These are phyloP conservation scores for Drosophila suboccidentalis DNA, from an alignment of 2,888 invertebrate genomes.

Conservation along the genomic window DNA sequence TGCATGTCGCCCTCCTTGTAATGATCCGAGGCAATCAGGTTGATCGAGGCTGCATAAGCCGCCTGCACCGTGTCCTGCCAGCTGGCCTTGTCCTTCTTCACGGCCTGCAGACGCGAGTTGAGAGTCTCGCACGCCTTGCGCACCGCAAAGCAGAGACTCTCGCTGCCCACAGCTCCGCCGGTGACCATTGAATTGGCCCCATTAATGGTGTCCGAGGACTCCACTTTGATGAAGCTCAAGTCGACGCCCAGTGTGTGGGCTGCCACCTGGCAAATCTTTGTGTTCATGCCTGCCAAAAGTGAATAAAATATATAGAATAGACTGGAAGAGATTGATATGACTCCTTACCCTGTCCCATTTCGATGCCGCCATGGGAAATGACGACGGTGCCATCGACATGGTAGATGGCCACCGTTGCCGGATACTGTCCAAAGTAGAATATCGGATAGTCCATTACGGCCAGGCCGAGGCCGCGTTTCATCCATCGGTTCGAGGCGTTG, in stretches of 20 bases:
- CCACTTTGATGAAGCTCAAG: constrained; percentile 87
- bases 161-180: constrained; percentile 91
- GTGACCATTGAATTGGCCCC: constrained; percentile 90
- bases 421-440: constrained; percentile 86
- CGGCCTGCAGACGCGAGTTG: constrained; percentile 88
- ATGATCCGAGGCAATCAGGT: constrained; percentile 88
- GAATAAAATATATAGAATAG: no score
- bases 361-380: constrained; percentile 90
- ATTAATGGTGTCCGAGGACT: constrained; percentile 88
- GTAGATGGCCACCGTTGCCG: constrained; percentile 89
- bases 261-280: constrained; percentile 91
- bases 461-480: constrained; percentile 90
- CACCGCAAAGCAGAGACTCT: constrained; percentile 88
- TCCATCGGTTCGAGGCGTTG: constrained; percentile 92
- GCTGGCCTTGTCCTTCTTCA: constrained; percentile 86
- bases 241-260: constrained; percentile 90
- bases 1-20: constrained; percentile 87
- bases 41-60: constrained; percentile 82
- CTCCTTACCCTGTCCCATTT: constrained; percentile 91
- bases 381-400: constrained; percentile 90
- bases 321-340: constrained; percentile 61
- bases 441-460: constrained; percentile 90
- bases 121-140: constrained; percentile 89
- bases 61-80: constrained; percentile 86
- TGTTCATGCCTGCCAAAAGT: constrained; percentile 84